Evolutionary conservation across 2,113 vertebrate genomes (phyloP), one percentile per base, ranked within the genome.

Genomic region (Xiphophorus maculatus): DNA sequence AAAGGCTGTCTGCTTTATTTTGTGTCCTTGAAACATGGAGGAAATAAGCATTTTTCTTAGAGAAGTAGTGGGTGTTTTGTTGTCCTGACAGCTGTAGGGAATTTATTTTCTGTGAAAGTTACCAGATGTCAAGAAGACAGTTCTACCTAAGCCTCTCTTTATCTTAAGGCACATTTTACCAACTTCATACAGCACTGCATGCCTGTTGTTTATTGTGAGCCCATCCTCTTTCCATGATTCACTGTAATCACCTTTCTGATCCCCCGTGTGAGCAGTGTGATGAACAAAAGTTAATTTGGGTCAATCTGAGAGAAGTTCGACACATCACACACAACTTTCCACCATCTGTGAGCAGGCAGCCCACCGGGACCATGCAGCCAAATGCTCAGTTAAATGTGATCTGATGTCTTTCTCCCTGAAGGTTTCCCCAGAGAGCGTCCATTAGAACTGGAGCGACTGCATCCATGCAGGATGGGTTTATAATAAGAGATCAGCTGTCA

Each of bases 261-360:
- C 81, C 71, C 82, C 30, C 28, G 71, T 78, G 85, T 81, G 65
- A 54, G 44, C 48, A 12, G 27, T 69, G 66, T 35, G 2, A 85
- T 63, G 67, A 79, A 64, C 44, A 3, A 13, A 73, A 82, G 81
- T 86, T 88, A 75, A 91, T 90, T 76, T 71, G 54, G 64, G 80
- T 86, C 85, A 82, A 83, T 71, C 71, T 84, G 83, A 84, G 75
- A 80, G 61, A 82, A 83, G 71, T 87, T 82, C 67, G 84, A 77
- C 82, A 82, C 83, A 79, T 80, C 85, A 69, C 76, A 80, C 69
- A 71, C 74, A 89, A 63, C 66, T 81, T 64, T 80, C 71, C 73
- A 83, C 74, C 90, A 93, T 92, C 89, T 92, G 90, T 81, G 71
- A 81, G 69, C 72, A 61, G 81, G 67, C 77, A 6, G 73, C 73